These are phyloP conservation scores for Helicorthomorpha holstii DNA, from an alignment of 1,140 invertebrate species.

Conservation along the genomic window DNA sequence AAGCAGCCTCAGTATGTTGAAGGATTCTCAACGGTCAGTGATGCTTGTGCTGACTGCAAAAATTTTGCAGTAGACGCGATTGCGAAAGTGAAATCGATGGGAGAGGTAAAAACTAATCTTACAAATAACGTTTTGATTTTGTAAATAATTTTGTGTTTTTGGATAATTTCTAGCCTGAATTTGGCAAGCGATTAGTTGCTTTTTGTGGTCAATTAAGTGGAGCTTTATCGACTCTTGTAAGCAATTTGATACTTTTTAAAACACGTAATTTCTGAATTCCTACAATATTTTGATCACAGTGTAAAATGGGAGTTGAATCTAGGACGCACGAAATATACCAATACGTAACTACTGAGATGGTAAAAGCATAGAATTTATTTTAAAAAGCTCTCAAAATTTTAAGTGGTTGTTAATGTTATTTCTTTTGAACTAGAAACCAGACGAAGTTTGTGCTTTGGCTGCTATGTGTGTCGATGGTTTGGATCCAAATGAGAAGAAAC, in stretches of 20 bases:
- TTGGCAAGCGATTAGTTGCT: too few relatives aligned
- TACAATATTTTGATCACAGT: too few relatives aligned
- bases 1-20: too few relatives aligned
- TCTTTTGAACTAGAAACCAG: conserved; percentile 21
- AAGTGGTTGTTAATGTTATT: background rate
- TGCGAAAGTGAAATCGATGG: conserved; percentile 7
- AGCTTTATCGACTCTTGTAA: too few relatives aligned
- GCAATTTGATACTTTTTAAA: too few relatives aligned
- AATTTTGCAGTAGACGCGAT: conserved; percentile 11
- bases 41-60: conserved; percentile 15
- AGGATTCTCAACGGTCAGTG: too few relatives aligned
- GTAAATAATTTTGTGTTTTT: too few relatives aligned
- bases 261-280: too few relatives aligned
- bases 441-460: conserved; percentile 50
- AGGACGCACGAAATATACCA: conserved; percentile 50
- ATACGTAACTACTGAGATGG: conserved; percentile 39
- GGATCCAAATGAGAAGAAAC: background rate
- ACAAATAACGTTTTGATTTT: too few relatives aligned
- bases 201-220: too few relatives aligned
- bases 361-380: conserved; percentile 2
- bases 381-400: conserved; percentile 20
- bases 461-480: conserved; percentile 40
- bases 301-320: conserved; percentile 46
- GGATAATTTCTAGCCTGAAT: too few relatives aligned
- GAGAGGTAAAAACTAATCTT: too few relatives aligned